Evolutionary conservation across 2,888 invertebrate species (phyloP).

Genomic region (Melinaea menophilus): DNA sequence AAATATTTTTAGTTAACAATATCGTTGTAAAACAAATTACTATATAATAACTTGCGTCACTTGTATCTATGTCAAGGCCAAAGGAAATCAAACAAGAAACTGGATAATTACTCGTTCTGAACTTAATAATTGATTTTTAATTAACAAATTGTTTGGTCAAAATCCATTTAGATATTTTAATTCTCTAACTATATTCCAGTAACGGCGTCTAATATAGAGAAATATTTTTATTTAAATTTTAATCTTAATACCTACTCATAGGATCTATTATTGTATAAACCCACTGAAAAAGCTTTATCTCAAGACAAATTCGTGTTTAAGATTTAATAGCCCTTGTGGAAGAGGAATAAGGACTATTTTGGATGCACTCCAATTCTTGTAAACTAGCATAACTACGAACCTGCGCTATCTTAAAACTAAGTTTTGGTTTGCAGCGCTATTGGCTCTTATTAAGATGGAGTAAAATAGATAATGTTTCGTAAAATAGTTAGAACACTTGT

Average conservation of each 20-base stretch:
- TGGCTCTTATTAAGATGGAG: conserved; percentile 15
- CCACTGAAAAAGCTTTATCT: conserved; percentile 17
- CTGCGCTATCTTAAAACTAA: conserved; percentile 20
- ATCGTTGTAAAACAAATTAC: too few species aligned
- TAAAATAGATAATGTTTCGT: conserved; percentile 17
- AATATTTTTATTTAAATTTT: conserved; percentile 31
- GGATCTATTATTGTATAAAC: conserved; percentile 25
- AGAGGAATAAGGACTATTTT: conserved; percentile 25
- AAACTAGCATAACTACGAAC: conserved; percentile 16
- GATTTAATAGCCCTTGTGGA: conserved; percentile 17
- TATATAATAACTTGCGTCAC: too few species aligned
- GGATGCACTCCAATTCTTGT: conserved; percentile 15
- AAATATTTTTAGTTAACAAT: too few species aligned
- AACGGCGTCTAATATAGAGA: conserved; percentile 33
- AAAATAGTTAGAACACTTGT: not conserved
- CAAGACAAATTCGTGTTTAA: conserved; percentile 23
- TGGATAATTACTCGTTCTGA: not conserved
- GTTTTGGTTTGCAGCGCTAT: conserved; percentile 15
- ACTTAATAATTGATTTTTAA: not conserved
- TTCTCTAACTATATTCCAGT: conserved; percentile 11
- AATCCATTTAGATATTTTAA: conserved; percentile 5
- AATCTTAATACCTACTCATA: conserved; percentile 31
- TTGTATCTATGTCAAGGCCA: too few species aligned
- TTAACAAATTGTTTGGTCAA: conserved; percentile 1
- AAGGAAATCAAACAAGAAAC: not conserved